A percentile compares a stretch with the other conserved stretches of the same genome.
phyloP scores from a whole-genome alignment of 2,888 invertebrate genomes.

The Atethmia centrago region DNA sequence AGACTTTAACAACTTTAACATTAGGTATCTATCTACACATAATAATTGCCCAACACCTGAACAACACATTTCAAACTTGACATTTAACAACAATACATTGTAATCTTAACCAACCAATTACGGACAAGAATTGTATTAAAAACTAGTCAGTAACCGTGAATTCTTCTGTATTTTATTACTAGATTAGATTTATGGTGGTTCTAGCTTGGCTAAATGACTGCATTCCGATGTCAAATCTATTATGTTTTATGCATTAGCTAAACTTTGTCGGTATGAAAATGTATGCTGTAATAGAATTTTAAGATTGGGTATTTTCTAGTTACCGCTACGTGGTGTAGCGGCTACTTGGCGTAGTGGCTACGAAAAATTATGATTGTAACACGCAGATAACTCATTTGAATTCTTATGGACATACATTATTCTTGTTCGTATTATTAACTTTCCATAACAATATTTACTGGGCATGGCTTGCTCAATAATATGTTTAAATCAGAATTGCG shows the following conservation, averaged over 20 bases:
- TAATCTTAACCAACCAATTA: slow-evolving; percentile 49
- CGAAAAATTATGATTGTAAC: slow-evolving; percentile 16
- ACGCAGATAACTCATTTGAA: background rate
- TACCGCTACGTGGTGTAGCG: background rate
- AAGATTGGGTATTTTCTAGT: background rate
- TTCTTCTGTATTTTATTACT: slow-evolving; percentile 33
- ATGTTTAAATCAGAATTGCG: too few species aligned
- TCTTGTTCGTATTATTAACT: background rate
- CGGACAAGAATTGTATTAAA: slow-evolving; percentile 38
- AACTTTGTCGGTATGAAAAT: slow-evolving; percentile 31
- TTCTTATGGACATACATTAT: background rate
- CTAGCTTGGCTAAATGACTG: slow-evolving; percentile 31
- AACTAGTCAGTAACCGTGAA: slow-evolving; percentile 41
- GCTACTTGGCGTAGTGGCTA: slow-evolving; percentile 21
- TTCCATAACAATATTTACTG: background rate
- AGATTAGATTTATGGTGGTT: slow-evolving; percentile 43
- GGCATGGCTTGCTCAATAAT: too few species aligned
- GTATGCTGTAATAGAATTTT: slow-evolving; percentile 10
- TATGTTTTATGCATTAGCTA: slow-evolving; percentile 25
- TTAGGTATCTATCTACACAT: slow-evolving; percentile 1
- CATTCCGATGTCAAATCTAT: slow-evolving; percentile 34
- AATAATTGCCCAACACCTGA: background rate
- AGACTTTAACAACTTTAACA: too few species aligned
- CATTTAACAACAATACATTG: slow-evolving; percentile 51
- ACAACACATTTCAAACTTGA: slow-evolving; percentile 35